Conservation (phyloP, 92 coral and sea anemone genomes). For the Nematostella vectensis region DNA sequence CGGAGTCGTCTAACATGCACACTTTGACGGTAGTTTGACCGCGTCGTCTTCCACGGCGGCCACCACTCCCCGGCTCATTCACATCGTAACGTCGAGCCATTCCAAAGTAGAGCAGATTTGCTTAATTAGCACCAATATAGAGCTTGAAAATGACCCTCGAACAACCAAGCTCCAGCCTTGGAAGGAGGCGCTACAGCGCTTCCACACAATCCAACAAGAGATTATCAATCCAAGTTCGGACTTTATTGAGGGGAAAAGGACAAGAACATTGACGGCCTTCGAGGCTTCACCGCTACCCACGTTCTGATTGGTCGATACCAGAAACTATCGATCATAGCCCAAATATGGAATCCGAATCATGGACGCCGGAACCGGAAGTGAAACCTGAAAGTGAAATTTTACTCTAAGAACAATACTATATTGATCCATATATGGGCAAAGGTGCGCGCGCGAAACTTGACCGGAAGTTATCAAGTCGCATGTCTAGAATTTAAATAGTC, state of each 20-base stretch:
- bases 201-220: conserved; percentile 19
- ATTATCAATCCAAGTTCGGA: conserved; percentile 22
- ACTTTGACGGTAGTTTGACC: conserved; percentile 81
- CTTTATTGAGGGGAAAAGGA: conserved; percentile 27
- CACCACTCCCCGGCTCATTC: conserved; percentile 53
- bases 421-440: no score
- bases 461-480: no score
- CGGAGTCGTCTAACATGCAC: conserved; percentile 93
- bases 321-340: conserved; percentile 33
- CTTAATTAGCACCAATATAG: conserved; percentile 3
- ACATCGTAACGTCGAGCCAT: conserved; percentile 84
- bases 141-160: conserved; percentile 1
- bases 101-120: neutral
- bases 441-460: no score
- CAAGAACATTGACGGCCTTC: conserved; percentile 22
- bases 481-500: no score
- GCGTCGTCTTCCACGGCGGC: conserved; percentile 50
- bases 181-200: conserved; percentile 25
- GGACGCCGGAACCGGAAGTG: conserved; percentile 44
- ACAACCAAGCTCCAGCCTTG: conserved; percentile 18
- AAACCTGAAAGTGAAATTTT: no score
- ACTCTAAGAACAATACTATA: no score
- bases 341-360: conserved; percentile 37
- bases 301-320: conserved; percentile 40
- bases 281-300: conserved; percentile 18